These are phyloP conservation scores for Malthinus flaveolus DNA, from an alignment of 2,888 invertebrate species.

Conservation along the genomic window DNA sequence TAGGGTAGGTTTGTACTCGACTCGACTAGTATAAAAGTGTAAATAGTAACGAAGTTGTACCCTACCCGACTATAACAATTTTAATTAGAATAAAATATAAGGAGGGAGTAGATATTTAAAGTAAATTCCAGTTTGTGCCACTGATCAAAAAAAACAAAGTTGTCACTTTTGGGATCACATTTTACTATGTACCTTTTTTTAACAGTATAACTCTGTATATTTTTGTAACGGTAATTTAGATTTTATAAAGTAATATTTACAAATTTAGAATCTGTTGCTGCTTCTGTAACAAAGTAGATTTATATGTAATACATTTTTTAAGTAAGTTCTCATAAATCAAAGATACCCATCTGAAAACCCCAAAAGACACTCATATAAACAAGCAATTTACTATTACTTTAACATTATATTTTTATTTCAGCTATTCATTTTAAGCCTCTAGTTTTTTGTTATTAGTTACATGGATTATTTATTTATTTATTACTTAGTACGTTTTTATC, in stretches of 20 bases:
- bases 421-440: slow-evolving; percentile 47
- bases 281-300: slow-evolving; percentile 17
- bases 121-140: no score
- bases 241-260: not conserved
- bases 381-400: slow-evolving; percentile 29
- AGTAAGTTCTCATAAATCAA: not conserved
- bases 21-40: no score
- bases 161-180: not conserved
- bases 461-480: not conserved
- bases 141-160: not conserved
- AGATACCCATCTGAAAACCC: not conserved
- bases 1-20: no score
- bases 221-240: slow-evolving; percentile 4
- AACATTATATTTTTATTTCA: slow-evolving; percentile 47
- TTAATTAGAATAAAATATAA: no score
- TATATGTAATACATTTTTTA: not conserved
- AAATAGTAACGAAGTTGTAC: no score
- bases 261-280: slow-evolving; percentile 15
- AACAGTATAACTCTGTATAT: slow-evolving; percentile 17
- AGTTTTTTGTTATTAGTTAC: slow-evolving; percentile 43
- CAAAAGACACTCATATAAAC: slow-evolving; percentile 14
- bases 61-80: no score
- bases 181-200: slow-evolving; percentile 1
- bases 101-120: no score
- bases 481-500: slow-evolving; percentile 5